Percentiles rank a stretch among this genome's conserved stretches.
phyloP scores from a whole-genome alignment of 64 coral and sea anemone genomes.

The Pocillopora damicornis region DNA sequence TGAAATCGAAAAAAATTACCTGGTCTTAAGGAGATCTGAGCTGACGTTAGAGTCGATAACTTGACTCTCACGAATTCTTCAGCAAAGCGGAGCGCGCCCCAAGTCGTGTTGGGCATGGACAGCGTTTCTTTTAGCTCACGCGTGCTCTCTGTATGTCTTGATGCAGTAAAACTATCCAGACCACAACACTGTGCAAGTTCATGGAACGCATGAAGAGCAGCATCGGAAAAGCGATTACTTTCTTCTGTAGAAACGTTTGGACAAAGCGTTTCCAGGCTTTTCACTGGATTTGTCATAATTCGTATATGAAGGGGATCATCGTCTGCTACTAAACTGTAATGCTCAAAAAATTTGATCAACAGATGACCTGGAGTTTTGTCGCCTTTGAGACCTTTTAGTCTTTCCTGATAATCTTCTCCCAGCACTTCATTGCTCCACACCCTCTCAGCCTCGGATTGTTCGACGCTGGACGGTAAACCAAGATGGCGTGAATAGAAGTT shows the following conservation, averaged over 20 bases:
- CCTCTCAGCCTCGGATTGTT: neutral
- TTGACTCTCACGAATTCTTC: slow-evolving; percentile 70
- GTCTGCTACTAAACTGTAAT: slow-evolving; percentile 23
- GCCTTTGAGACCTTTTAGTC: slow-evolving; percentile 21
- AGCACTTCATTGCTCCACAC: slow-evolving; percentile 27
- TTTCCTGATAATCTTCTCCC: slow-evolving; percentile 10
- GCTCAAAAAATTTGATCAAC: slow-evolving; percentile 66
- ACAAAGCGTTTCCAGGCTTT: neutral
- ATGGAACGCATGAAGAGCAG: slow-evolving; percentile 75
- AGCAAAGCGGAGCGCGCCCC: slow-evolving; percentile 69
- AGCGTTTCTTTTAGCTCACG: slow-evolving; percentile 62
- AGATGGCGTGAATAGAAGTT: neutral
- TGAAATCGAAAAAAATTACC: slow-evolving; percentile 6
- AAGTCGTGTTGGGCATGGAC: slow-evolving; percentile 49
- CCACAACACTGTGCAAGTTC: slow-evolving; percentile 75
- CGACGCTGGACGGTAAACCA: neutral
- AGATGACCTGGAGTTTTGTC: slow-evolving; percentile 28
- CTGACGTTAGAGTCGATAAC: slow-evolving; percentile 41
- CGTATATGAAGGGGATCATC: slow-evolving; percentile 45
- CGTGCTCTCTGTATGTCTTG: slow-evolving; percentile 28
- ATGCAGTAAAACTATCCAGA: slow-evolving; percentile 43
- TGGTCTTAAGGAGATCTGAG: slow-evolving; percentile 58
- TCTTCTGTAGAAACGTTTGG: neutral
- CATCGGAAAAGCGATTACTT: slow-evolving; percentile 57
- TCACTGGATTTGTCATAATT: slow-evolving; percentile 40